Percentiles rank a stretch among this genome's conserved stretches.
Conservation (phyloP, 2,888 invertebrate genomes). For the Brachycybe producta region DNA sequence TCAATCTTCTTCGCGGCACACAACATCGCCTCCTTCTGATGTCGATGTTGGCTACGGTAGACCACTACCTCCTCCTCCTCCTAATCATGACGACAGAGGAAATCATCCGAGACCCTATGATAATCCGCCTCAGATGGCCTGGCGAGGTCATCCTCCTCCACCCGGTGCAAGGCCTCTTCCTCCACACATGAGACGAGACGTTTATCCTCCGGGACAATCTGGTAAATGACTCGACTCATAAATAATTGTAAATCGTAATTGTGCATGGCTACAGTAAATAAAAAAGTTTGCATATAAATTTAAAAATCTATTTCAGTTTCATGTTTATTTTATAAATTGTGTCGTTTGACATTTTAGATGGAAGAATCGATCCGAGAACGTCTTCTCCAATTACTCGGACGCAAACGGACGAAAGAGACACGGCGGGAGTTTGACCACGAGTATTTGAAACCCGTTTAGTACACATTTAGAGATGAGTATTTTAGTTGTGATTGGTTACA, state of each 20-base stretch:
- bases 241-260: not conserved
- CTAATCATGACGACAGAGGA: no score
- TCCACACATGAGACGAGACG: slow-evolving; percentile 3
- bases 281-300: not conserved
- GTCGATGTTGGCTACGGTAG: no score
- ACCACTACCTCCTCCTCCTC: no score
- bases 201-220: slow-evolving; percentile 7
- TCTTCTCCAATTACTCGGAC: slow-evolving; percentile 6
- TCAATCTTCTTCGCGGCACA: no score
- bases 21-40: no score
- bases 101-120: no score
- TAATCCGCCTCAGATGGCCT: no score
- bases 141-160: not conserved
- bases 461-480: no score
- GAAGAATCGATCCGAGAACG: slow-evolving; percentile 6
- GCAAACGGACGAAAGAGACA: not conserved
- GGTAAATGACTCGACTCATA: slow-evolving; percentile 8
- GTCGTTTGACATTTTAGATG: slow-evolving; percentile 5
- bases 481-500: no score
- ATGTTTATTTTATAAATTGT: not conserved
- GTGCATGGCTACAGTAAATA: not conserved
- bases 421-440: no score
- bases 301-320: not conserved
- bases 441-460: no score
- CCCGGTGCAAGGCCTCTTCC: not conserved